Conservation (phyloP, 2,797 vertebrate genomes). For the Enteromius radiatus region DNA sequence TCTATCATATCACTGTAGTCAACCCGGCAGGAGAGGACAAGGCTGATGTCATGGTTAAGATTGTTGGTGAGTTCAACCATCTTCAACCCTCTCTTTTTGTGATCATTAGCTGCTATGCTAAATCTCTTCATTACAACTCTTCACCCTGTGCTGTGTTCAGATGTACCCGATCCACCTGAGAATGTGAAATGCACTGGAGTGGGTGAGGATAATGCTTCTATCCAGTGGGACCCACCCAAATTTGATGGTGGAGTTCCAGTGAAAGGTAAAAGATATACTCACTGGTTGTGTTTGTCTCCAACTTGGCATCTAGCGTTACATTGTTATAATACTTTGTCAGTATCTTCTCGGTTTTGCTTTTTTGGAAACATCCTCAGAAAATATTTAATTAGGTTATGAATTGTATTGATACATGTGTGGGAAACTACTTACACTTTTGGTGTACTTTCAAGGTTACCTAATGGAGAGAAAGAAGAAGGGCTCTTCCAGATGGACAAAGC, state of each 20-base stretch:
- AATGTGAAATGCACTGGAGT: slow-evolving; percentile 83
- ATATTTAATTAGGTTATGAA: neutral
- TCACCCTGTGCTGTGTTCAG: slow-evolving; percentile 66
- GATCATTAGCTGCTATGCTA: neutral
- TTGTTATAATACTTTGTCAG: neutral
- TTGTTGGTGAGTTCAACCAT: slow-evolving; percentile 82
- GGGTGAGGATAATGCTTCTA: slow-evolving; percentile 83
- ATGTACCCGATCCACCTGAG: slow-evolving; percentile 87
- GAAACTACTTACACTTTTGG: neutral
- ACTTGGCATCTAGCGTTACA: neutral
- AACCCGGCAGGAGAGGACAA: slow-evolving; percentile 86
- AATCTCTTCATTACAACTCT: neutral
- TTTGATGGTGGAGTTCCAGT: slow-evolving; percentile 85
- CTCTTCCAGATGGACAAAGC: slow-evolving; percentile 87
- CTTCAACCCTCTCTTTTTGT: neutral
- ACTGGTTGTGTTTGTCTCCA: neutral
- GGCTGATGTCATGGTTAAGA: slow-evolving; percentile 78
- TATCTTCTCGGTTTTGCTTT: neutral
- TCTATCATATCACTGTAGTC: slow-evolving; percentile 83
- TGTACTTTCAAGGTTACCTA: slow-evolving; percentile 78
- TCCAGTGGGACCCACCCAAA: slow-evolving; percentile 85
- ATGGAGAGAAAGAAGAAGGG: slow-evolving; percentile 89
- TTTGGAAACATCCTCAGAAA: neutral
- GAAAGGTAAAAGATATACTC: slow-evolving; percentile 76
- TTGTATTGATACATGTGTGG: neutral